These are phyloP conservation scores for Tolmerus cingulatus DNA, from an alignment of 2,888 invertebrate species.

Conservation along the genomic window DNA sequence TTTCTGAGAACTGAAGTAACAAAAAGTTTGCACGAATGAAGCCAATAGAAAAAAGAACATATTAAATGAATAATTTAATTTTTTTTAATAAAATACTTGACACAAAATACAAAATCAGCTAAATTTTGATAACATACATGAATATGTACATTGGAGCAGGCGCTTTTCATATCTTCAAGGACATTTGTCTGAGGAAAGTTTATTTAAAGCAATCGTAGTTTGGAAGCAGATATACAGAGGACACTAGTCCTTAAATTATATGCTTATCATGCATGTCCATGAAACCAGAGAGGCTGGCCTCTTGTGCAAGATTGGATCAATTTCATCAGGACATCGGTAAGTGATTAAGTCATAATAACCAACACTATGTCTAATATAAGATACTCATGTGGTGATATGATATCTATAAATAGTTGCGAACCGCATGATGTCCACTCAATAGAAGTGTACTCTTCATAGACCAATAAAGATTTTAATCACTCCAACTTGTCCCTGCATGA, in stretches of 20 bases:
- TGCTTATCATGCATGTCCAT: not conserved
- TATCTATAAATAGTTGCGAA: not conserved
- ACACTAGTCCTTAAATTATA: not conserved
- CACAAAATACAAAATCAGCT: too few species aligned
- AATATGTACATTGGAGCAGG: too few species aligned
- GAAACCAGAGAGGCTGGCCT: not conserved
- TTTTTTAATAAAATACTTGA: too few species aligned
- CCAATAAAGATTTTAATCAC: not conserved
- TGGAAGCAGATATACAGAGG: too few species aligned
- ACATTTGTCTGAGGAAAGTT: too few species aligned
- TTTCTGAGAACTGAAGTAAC: too few species aligned
- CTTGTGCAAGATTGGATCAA: not conserved
- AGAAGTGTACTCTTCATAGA: not conserved
- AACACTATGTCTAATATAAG: not conserved
- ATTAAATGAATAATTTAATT: too few species aligned
- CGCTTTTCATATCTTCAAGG: too few species aligned
- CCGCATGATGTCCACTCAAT: not conserved
- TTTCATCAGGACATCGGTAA: not conserved
- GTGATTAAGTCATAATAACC: not conserved
- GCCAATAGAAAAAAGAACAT: too few species aligned
- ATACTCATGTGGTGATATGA: not conserved
- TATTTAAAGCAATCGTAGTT: too few species aligned
- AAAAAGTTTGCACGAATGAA: too few species aligned
- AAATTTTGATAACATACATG: too few species aligned
- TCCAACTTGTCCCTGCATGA: not conserved